Conservation (phyloP, 2,888 invertebrate species). For the Clivina fossor region DNA sequence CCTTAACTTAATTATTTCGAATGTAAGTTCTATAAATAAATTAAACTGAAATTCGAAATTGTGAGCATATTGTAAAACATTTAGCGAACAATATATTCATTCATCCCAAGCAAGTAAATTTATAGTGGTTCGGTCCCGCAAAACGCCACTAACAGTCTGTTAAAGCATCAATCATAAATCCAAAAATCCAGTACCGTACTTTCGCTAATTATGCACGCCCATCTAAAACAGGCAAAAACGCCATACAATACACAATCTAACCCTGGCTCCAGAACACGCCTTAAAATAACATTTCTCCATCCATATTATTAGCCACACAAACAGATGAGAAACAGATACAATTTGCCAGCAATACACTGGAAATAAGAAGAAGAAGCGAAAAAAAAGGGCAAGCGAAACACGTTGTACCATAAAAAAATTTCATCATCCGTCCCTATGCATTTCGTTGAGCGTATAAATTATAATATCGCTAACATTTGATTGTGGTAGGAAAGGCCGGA, state of each 20-base stretch:
- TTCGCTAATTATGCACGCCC: slow-evolving; percentile 18
- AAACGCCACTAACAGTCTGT: too few relatives aligned
- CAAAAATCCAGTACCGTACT: slow-evolving; percentile 2
- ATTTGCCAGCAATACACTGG: not conserved
- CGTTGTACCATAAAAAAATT: not conserved
- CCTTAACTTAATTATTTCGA: too few relatives aligned
- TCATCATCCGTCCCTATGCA: too few relatives aligned
- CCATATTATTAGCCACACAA: too few relatives aligned
- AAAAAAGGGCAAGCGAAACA: not conserved
- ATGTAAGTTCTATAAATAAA: too few relatives aligned
- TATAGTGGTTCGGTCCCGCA: too few relatives aligned
- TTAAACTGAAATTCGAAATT: not conserved
- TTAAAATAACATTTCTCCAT: slow-evolving; percentile 19
- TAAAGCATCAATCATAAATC: slow-evolving; percentile 1
- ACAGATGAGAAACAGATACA: too few relatives aligned
- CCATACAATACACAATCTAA: slow-evolving; percentile 1
- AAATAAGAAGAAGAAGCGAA: slow-evolving; percentile 2
- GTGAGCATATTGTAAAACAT: not conserved
- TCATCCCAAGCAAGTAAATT: too few relatives aligned
- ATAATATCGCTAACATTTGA: slow-evolving; percentile 12
- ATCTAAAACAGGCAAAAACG: slow-evolving; percentile 10
- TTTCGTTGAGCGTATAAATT: not conserved
- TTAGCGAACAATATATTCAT: too few relatives aligned
- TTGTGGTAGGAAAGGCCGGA: slow-evolving; percentile 9
- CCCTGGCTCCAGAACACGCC: slow-evolving; percentile 3